Conservation (phyloP, 2,888 invertebrate species). For the Patella depressa region DNA sequence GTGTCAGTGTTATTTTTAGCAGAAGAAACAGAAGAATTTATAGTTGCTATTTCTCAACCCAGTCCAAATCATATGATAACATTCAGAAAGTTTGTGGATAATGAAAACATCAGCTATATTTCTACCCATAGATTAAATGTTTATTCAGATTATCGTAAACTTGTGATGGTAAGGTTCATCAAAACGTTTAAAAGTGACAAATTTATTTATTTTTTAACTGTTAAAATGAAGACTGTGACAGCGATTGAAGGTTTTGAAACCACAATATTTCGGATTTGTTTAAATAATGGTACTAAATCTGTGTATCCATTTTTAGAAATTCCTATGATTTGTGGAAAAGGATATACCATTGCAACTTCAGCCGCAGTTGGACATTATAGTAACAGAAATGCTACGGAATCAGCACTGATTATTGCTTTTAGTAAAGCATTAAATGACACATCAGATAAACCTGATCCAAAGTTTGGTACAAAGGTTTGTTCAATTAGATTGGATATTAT, state of each 20-base stretch:
- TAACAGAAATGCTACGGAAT: too few species aligned
- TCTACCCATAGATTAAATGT: conserved; percentile 23
- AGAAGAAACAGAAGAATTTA: background rate
- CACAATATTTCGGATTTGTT: conserved; percentile 65
- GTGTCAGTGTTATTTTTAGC: conserved; percentile 24
- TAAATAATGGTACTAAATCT: too few species aligned
- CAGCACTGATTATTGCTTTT: too few species aligned
- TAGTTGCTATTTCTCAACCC: conserved; percentile 44
- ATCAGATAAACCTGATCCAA: too few species aligned
- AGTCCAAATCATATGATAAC: conserved; percentile 37
- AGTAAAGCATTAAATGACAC: too few species aligned
- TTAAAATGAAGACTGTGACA: conserved; percentile 45
- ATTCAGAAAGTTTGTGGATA: conserved; percentile 22
- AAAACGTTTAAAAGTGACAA: conserved; percentile 56
- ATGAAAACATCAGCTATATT: conserved; percentile 19
- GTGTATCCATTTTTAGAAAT: too few species aligned
- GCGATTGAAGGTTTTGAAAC: conserved; percentile 43
- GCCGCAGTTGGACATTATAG: too few species aligned
- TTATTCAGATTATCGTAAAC: background rate
- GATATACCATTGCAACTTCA: too few species aligned
- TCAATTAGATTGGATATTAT: too few species aligned
- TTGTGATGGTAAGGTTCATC: conserved; percentile 56
- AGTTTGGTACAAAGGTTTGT: too few species aligned
- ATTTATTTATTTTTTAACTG: conserved; percentile 63
- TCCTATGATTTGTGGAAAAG: too few species aligned